Conservation (phyloP, 2,113 vertebrate species). For the Chauna torquata region DNA sequence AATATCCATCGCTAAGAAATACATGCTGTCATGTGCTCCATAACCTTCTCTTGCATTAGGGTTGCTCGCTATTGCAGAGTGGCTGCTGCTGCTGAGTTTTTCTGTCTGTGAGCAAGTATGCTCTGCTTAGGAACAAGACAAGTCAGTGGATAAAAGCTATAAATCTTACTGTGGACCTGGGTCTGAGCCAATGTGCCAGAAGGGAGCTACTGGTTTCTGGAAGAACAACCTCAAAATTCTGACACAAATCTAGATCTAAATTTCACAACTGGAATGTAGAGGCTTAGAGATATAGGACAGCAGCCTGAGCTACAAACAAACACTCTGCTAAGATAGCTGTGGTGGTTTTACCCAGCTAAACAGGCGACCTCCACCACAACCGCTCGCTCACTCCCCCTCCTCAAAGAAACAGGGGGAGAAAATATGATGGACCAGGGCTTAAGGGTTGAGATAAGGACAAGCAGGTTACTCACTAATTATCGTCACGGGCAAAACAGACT, state of each 20-base stretch:
- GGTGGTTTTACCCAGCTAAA: too few relatives aligned
- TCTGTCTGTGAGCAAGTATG: neutral
- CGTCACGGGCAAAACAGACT: too few relatives aligned
- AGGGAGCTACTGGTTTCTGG: neutral
- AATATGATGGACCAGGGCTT: too few relatives aligned
- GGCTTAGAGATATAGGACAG: neutral
- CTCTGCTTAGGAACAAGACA: neutral
- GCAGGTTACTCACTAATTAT: too few relatives aligned
- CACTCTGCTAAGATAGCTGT: neutral
- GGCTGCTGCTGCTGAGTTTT: neutral
- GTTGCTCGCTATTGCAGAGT: neutral
- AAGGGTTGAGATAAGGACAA: too few relatives aligned
- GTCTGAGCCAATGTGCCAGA: neutral
- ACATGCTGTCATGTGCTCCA: neutral
- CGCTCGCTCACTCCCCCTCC: too few relatives aligned
- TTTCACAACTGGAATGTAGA: neutral
- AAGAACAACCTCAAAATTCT: neutral
- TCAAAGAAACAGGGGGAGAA: too few relatives aligned
- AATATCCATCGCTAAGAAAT: neutral
- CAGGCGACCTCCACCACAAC: too few relatives aligned
- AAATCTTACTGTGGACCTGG: neutral
- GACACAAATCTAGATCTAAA: neutral
- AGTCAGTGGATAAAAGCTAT: neutral
- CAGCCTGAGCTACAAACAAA: neutral
- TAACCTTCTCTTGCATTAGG: accelerated